These are phyloP conservation scores for Psococerastis gibbosa DNA, from an alignment of 2,888 invertebrate species.

Conservation along the genomic window DNA sequence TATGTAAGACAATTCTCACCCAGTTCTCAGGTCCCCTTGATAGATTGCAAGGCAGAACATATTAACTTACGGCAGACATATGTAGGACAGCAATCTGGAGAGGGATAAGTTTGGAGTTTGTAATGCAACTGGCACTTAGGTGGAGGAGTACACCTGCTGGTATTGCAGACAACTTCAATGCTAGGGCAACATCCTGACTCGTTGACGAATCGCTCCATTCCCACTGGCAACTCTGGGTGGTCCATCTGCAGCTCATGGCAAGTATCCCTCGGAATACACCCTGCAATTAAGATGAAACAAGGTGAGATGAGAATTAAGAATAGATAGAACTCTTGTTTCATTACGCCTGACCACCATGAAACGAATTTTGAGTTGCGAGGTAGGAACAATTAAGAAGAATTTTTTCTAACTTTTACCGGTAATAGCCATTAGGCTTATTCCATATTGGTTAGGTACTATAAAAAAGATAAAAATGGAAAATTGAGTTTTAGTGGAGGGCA, in stretches of 20 bases:
- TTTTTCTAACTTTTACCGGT: neutral
- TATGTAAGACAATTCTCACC: no score
- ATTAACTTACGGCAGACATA: no score
- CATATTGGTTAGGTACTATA: no score
- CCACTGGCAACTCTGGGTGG: slow-evolving; percentile 35
- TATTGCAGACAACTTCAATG: slow-evolving; percentile 36
- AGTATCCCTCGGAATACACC: slow-evolving; percentile 51
- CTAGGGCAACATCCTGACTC: slow-evolving; percentile 53
- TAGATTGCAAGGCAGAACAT: no score
- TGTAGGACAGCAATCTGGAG: slow-evolving; percentile 38
- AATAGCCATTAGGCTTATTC: no score
- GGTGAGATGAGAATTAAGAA: neutral
- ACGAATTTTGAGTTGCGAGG: no score
- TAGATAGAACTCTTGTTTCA: no score
- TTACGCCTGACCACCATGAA: no score
- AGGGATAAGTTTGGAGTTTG: slow-evolving; percentile 24
- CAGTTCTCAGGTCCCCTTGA: no score
- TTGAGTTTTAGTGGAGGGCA: no score
- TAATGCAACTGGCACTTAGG: slow-evolving; percentile 40
- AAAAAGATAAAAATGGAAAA: no score
- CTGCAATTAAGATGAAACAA: slow-evolving; percentile 25
- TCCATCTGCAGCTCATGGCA: slow-evolving; percentile 34
- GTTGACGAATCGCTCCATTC: slow-evolving; percentile 38
- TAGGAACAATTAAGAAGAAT: neutral
- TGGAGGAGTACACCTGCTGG: slow-evolving; percentile 39